Base-by-base conservation (phyloP, 1,140 invertebrate genomes). In the Dufourea novaeangliae region DNA sequence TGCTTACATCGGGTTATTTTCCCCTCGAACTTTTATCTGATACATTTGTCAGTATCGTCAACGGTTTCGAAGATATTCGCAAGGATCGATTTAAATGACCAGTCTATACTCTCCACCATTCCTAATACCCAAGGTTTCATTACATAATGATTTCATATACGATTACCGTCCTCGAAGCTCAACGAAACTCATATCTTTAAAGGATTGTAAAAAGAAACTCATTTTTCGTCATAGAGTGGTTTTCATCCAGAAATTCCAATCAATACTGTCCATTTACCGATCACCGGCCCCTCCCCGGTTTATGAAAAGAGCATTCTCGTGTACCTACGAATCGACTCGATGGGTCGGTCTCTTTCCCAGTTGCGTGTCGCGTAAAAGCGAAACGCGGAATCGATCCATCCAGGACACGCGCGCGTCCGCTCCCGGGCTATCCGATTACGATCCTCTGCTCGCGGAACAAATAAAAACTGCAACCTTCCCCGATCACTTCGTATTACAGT, bases 361-460 rank as follows among this genome's bases (percentile, higher is more conserved):
- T 6, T 57, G 41, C 46, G 37, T 32, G 54, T 34, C 71, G 50
- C 29, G 46, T 59, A 46, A 70, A 79, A 46, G 70, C 57, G 57
- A 71, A 73, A 66, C 73, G 57, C 29, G 17, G 57, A 83, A 83
- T 84, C 82, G 71, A 84, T 84, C 72, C 78, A 72, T 72, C 82
- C 80, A 66, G 74, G 68, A 70, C 59, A 37, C 29, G 62, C 52
- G 61, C 39, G 41, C 54, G 46, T 64, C 20, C 34, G 32, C 29
- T 63, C 61, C 44, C 52, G 59, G n/a, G 37, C 59, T 70, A 75
- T 80, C 70, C 63, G 59, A 77, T 80, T 81, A 63, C 73, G 72
- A 83, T 83, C 79, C 50, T 41, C n/a, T 41, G 39, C 22, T 37
- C 59, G 44, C 59, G 54, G n/a, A n/a, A n/a, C n/a, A n/a, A n/a